phyloP scores from a whole-genome alignment of 2,888 invertebrate genomes.

The Lasioglossum lativentre region DNA sequence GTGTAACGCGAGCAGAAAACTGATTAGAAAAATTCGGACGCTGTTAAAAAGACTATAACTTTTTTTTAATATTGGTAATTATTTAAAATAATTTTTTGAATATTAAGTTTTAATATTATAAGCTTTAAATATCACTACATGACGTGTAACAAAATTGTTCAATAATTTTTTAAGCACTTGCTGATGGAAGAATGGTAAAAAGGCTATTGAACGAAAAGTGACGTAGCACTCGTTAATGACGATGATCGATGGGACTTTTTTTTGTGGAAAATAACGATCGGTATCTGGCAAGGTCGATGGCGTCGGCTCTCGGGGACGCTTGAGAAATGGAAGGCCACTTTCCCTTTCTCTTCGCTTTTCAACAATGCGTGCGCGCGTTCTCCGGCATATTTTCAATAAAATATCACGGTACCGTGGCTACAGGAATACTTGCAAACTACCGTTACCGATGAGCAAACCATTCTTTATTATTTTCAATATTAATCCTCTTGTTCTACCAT shows the following conservation, averaged over 20 bases:
- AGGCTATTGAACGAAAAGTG: neutral
- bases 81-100: too few relatives aligned
- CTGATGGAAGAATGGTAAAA: too few relatives aligned
- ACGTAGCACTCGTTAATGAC: constrained; percentile 5
- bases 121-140: too few relatives aligned
- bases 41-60: too few relatives aligned
- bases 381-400: constrained; percentile 3
- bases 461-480: neutral
- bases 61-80: too few relatives aligned
- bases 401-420: neutral
- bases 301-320: constrained; percentile 48
- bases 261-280: constrained; percentile 53
- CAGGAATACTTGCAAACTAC: neutral
- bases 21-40: too few relatives aligned
- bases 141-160: too few relatives aligned
- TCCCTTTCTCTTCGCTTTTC: constrained; percentile 61
- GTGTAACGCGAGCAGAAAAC: neutral
- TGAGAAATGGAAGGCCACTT: constrained; percentile 64
- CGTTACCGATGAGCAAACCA: neutral
- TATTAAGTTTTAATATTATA: too few relatives aligned
- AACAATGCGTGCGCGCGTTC: constrained; percentile 28
- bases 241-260: constrained; percentile 43
- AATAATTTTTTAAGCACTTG: too few relatives aligned
- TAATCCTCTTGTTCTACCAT: neutral
- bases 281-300: constrained; percentile 61